Percentiles rank a stretch among this genome's conserved stretches.
These are phyloP conservation scores for Toxostoma redivivum DNA, from an alignment of 2,113 vertebrate genomes.

Conservation along the genomic window DNA sequence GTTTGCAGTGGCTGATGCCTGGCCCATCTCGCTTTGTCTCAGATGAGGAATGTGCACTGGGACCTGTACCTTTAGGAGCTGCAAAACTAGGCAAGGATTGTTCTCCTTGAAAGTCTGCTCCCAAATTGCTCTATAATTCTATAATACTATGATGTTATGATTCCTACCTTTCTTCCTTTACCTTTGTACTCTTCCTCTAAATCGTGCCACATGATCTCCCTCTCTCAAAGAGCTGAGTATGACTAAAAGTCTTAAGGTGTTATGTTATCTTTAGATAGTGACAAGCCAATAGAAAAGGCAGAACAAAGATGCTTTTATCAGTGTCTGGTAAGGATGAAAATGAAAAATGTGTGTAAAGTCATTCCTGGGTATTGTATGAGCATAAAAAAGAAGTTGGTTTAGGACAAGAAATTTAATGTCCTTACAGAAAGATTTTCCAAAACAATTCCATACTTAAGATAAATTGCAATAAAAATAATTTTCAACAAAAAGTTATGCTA, in stretches of 20 bases:
- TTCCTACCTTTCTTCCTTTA: not conserved
- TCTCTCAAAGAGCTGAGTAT: not conserved
- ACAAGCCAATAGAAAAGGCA: not conserved
- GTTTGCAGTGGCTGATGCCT: not conserved
- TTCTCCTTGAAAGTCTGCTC: not conserved
- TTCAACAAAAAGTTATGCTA: not conserved
- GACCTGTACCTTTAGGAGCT: not conserved
- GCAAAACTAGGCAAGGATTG: not conserved
- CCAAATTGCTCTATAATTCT: not conserved
- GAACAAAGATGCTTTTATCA: not conserved
- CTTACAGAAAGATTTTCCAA: not conserved
- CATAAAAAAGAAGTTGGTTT: not conserved
- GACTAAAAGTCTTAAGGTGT: not conserved
- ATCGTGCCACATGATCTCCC: rapidly evolving
- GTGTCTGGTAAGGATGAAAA: not conserved
- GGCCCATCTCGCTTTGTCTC: not conserved
- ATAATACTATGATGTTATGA: not conserved
- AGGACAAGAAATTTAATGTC: not conserved
- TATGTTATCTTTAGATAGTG: not conserved
- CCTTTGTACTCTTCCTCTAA: not conserved
- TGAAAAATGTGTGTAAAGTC: not conserved
- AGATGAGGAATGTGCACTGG: not conserved
- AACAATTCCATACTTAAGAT: not conserved
- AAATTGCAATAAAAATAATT: not conserved
- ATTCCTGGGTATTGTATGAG: not conserved